Base-by-base conservation (phyloP, 2,888 invertebrate genomes). In the Chrysolina oricalcia region DNA sequence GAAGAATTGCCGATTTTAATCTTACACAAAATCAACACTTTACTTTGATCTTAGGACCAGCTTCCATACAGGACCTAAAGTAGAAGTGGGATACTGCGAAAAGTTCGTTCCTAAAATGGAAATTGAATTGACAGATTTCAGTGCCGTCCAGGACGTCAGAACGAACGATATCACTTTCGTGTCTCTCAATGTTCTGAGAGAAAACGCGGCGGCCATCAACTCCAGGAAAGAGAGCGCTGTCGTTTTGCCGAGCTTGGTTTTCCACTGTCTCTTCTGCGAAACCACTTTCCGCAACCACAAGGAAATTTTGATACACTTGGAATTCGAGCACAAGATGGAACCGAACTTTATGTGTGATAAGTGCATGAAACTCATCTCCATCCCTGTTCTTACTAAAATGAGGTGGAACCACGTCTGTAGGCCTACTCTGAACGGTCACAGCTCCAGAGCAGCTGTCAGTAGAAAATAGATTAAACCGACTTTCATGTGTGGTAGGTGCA, bases 31-130 rank as follows among this genome's bases (percentile, higher is more conserved):
- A 15, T 35, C 35, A 35, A 35, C 8, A 8, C 35, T 46, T 15
- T 46, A n/a, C 59, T 6, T 59, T 48, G 17, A 62, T 74, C 72
- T 6, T 35, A 75, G 75, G 21, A 68, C 10, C 2, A 17, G n/a
- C 40, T 41, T 9, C 53, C 19, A 40, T 3, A 50, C 70, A 19
- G 76, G 71, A 43, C 23, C 19, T 2, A 73, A 62, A 15, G 21
- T 75, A 8, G 76, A 83, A 68, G 76, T 84, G 19, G 78, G 78
- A 9, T 83, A 81, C 50, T 82, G 79, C 53, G 84, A 84, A 77
- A 78, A 78, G 8, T 78, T 83, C 17, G 75, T 79, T 11, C 84
- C 84, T 0, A 83, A 80, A 81, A 80, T 83, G 64, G 82, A 83
- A 75, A 77, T 78, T 1, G 67, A 80, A 9, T 50, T 84, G 41